Evolutionary conservation across 2,113 vertebrate species (phyloP).

Genomic region (Boleophthalmus pectinirostris): DNA sequence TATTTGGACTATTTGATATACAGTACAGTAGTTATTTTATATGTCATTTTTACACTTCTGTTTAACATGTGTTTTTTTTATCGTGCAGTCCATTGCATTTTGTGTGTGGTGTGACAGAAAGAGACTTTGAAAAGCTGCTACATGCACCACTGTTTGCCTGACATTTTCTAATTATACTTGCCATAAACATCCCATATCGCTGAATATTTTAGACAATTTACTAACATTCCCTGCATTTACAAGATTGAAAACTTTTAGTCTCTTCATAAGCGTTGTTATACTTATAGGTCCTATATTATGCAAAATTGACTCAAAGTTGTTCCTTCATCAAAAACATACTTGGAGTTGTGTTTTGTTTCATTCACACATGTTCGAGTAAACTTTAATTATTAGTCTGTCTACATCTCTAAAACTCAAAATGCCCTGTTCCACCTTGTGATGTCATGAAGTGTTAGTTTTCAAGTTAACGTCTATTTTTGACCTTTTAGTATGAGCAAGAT

Average conservation of each 20-base stretch:
- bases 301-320: too few relatives aligned
- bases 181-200: constrained; percentile 34
- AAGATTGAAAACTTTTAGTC: constrained; percentile 33
- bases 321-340: too few relatives aligned
- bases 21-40: constrained; percentile 50
- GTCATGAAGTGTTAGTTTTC: too few relatives aligned
- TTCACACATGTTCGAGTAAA: too few relatives aligned
- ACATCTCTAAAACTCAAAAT: too few relatives aligned
- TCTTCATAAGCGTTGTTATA: constrained; percentile 30
- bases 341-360: too few relatives aligned
- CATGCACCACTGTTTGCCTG: constrained; percentile 43
- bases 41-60: constrained; percentile 55
- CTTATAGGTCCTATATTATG: too few relatives aligned
- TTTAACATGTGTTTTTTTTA: constrained; percentile 49
- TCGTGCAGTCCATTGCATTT: constrained; percentile 38
- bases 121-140: constrained; percentile 38
- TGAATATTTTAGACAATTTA: constrained; percentile 44
- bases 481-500: too few relatives aligned
- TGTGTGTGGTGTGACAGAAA: constrained; percentile 30
- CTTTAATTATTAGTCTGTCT: too few relatives aligned
- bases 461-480: too few relatives aligned
- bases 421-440: too few relatives aligned
- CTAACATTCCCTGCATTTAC: constrained; percentile 54
- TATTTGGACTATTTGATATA: constrained; percentile 63
- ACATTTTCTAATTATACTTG: constrained; percentile 33